Percentiles rank a stretch among this genome's conserved stretches.
phyloP scores from a whole-genome alignment of 1,140 invertebrate species.

The Pseudobourletiella spinata region DNA sequence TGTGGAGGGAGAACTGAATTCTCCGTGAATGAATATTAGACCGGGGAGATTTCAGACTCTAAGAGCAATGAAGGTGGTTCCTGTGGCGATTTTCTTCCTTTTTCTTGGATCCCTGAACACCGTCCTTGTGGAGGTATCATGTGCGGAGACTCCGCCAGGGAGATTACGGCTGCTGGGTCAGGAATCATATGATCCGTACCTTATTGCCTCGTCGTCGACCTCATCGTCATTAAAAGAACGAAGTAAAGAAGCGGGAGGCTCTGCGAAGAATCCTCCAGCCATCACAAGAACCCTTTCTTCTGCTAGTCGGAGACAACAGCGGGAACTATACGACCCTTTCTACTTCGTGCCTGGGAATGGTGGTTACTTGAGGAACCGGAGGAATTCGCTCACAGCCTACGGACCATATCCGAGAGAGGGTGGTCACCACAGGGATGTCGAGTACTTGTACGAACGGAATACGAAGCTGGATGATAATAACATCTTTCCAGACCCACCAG shows the following conservation, averaged over 20 bases:
- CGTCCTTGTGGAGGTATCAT: too few species aligned
- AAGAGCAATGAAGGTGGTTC: too few species aligned
- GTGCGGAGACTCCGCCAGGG: too few species aligned
- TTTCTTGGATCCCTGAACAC: too few species aligned
- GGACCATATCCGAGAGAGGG: background rate
- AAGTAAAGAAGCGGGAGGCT: background rate
- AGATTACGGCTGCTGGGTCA: too few species aligned
- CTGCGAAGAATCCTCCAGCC: background rate
- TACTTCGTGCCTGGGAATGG: background rate
- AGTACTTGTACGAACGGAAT: conserved; percentile 12
- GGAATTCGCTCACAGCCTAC: conserved; percentile 4
- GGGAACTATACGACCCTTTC: conserved; percentile 16
- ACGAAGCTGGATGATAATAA: conserved; percentile 13
- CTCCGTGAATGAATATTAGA: too few species aligned
- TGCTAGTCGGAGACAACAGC: too few species aligned
- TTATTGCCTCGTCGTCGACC: background rate
- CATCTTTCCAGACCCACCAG: background rate
- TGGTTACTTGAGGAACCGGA: conserved; percentile 6
- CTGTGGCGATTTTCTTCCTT: too few species aligned
- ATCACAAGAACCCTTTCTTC: too few species aligned
- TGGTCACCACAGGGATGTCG: background rate
- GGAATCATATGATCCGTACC: conserved; percentile 1
- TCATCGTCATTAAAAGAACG: background rate
- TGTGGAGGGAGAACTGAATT: too few species aligned
- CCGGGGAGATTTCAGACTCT: too few species aligned